Conservation (phyloP, 2,113 vertebrate genomes). For the Caracal caracal region DNA sequence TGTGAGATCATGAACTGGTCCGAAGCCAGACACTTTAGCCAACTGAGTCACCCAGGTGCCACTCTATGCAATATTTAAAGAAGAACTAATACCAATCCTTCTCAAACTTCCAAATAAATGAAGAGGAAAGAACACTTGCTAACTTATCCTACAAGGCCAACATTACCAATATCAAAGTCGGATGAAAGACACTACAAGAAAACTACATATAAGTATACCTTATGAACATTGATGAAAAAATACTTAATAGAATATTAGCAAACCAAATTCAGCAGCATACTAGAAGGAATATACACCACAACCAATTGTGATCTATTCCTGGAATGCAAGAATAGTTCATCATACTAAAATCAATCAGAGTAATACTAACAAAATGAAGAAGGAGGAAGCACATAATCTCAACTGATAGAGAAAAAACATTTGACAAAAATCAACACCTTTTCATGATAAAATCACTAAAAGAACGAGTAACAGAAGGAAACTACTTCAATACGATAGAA, state of each 20-base stretch:
- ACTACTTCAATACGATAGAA: background rate
- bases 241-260: background rate
- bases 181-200: background rate
- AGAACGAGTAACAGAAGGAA: background rate
- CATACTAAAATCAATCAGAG: background rate
- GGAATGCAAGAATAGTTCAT: background rate
- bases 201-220: background rate
- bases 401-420: background rate
- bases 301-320: background rate
- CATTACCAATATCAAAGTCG: background rate
- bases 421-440: background rate
- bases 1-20: too few relatives aligned
- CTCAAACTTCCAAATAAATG: background rate
- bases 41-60: too few relatives aligned
- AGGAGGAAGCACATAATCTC: background rate
- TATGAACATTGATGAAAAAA: background rate
- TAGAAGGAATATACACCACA: background rate
- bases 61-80: too few relatives aligned
- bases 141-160: background rate
- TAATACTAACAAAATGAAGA: background rate
- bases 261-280: background rate
- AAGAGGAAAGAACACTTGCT: background rate
- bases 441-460: background rate
- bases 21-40: too few relatives aligned
- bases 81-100: background rate